Conservation (phyloP, 92 coral and sea anemone species). For the Siderastrea radians region DNA sequence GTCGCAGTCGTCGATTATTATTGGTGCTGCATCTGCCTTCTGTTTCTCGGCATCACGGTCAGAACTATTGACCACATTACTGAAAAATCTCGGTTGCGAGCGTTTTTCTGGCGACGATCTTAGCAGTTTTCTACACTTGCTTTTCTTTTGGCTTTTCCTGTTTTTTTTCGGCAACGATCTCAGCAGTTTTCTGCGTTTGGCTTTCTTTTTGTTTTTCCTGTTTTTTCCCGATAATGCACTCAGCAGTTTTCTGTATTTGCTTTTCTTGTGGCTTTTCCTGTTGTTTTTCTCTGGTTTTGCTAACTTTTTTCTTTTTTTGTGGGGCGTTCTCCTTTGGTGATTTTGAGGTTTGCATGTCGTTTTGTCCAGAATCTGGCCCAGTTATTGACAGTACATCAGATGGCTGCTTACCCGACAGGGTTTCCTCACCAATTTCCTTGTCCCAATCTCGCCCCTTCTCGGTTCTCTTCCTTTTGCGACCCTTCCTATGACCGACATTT, state of each 20-base stretch:
- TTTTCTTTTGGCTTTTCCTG: not conserved
- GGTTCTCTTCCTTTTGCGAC: conserved; percentile 2
- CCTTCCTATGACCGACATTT: not conserved
- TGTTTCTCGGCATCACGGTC: too few species aligned
- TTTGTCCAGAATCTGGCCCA: too few species aligned
- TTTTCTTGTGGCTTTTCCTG: not conserved
- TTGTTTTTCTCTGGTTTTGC: not conserved
- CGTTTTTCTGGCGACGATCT: conserved; percentile 1
- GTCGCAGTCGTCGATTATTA: too few species aligned
- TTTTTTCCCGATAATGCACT: not conserved
- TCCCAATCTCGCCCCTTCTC: conserved; percentile 9
- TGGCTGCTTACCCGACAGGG: not conserved
- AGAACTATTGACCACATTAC: not conserved
- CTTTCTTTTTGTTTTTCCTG: not conserved
- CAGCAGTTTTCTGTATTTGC: not conserved
- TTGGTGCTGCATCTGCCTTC: too few species aligned
- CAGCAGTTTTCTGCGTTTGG: not conserved
- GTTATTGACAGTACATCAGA: too few species aligned
- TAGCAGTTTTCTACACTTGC: not conserved
- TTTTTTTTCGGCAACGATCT: not conserved
- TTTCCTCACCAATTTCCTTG: not conserved
- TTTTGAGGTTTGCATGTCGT: too few species aligned
- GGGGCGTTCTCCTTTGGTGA: too few species aligned
- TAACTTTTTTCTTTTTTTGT: not conserved
- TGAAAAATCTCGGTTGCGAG: conserved; percentile 1